Evolutionary conservation across 2,888 invertebrate genomes (phyloP).

Genomic region (Rhagium mordax): DNA sequence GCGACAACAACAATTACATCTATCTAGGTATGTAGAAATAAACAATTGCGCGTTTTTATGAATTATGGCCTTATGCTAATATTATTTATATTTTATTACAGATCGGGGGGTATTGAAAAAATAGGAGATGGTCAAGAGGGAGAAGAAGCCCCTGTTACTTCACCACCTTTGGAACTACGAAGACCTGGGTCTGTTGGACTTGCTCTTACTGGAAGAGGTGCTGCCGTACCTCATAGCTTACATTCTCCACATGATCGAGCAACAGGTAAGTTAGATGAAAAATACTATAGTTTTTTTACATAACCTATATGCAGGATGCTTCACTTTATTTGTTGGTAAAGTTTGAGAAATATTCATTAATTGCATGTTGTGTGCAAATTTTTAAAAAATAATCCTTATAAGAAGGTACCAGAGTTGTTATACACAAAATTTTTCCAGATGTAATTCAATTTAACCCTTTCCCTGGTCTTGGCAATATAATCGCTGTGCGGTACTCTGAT

Average conservation of each 20-base stretch:
- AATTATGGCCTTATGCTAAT: constrained; percentile 14
- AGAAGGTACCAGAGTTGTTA: too few species aligned
- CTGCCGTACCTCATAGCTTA: constrained; percentile 78
- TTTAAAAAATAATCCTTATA: too few species aligned
- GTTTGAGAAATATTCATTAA: too few species aligned
- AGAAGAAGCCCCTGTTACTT: constrained; percentile 69
- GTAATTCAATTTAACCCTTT: too few species aligned
- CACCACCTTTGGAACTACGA: constrained; percentile 82
- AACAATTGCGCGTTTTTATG: not conserved
- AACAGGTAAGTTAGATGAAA: constrained; percentile 72
- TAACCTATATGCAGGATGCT: too few species aligned
- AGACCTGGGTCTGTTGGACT: constrained; percentile 73
- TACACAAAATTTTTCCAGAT: too few species aligned
- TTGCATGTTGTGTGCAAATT: too few species aligned
- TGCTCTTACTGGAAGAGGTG: constrained; percentile 70
- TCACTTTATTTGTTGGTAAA: too few species aligned
- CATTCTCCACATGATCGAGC: constrained; percentile 82
- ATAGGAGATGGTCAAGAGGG: constrained; percentile 68
- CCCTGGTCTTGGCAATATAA: too few species aligned
- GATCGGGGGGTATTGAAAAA: constrained; percentile 66
- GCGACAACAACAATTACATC: constrained; percentile 66
- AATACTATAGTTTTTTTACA: too few species aligned
- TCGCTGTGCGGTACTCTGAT: too few species aligned
- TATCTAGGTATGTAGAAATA: constrained; percentile 61
- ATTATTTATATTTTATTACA: constrained; percentile 24